A percentile compares a stretch with the other conserved stretches of the same genome.
phyloP scores from a whole-genome alignment of 2,888 invertebrate genomes.

The Allacma fusca region DNA sequence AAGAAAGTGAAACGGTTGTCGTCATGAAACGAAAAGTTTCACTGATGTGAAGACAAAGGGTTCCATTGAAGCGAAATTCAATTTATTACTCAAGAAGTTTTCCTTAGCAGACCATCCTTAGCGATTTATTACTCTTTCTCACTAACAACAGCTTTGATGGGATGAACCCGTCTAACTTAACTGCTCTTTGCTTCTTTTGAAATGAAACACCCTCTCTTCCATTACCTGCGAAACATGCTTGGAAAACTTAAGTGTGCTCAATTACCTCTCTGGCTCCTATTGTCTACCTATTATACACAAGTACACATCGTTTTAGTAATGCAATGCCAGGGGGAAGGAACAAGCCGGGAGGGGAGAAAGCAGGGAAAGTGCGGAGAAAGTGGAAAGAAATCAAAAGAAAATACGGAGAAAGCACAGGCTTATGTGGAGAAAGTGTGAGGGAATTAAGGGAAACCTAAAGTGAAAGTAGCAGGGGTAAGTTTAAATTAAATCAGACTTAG shows the following conservation, averaged over 20 bases:
- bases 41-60: slow-evolving; percentile 40
- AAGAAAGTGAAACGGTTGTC: slow-evolving; percentile 16
- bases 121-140: slow-evolving; percentile 41
- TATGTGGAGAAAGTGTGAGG: too few relatives aligned
- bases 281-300: too few relatives aligned
- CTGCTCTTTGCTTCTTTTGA: slow-evolving; percentile 39
- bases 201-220: slow-evolving; percentile 38
- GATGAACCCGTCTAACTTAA: slow-evolving; percentile 41
- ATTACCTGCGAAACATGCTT: slow-evolving; percentile 36
- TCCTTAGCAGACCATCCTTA: slow-evolving; percentile 30
- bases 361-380: not conserved
- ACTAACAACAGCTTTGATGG: slow-evolving; percentile 35
- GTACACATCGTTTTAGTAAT: not conserved
- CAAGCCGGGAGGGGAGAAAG: not conserved
- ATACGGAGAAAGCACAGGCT: too few relatives aligned
- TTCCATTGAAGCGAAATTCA: slow-evolving; percentile 41
- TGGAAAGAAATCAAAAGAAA: not conserved
- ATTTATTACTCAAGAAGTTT: slow-evolving; percentile 41
- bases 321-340: not conserved
- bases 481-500: too few relatives aligned
- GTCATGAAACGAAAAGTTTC: slow-evolving; percentile 32
- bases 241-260: slow-evolving; percentile 43
- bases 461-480: too few relatives aligned
- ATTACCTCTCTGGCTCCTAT: slow-evolving; percentile 31
- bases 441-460: too few relatives aligned